phyloP scores from a whole-genome alignment of 2,113 vertebrate genomes.

The Gallinago jamesoni region DNA sequence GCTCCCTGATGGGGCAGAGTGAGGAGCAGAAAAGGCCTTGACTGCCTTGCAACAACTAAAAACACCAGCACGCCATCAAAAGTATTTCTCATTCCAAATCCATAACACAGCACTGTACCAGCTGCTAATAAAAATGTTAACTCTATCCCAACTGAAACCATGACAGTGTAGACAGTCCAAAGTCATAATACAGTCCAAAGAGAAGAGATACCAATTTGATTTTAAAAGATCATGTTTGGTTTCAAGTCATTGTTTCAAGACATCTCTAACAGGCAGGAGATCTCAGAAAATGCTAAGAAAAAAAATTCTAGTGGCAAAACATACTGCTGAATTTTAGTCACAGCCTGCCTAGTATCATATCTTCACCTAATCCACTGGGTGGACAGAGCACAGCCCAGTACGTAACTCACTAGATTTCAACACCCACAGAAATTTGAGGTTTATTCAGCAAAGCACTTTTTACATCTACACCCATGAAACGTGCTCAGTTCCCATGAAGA shows the following conservation, averaged over 20 bases:
- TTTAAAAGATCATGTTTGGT: neutral
- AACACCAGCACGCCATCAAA: neutral
- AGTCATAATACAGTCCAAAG: neutral
- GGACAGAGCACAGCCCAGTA: neutral
- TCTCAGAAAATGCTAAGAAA: neutral
- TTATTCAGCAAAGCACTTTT: neutral
- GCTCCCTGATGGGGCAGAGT: neutral
- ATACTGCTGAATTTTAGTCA: neutral
- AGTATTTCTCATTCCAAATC: neutral
- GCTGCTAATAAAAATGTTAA: neutral
- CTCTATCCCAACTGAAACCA: neutral
- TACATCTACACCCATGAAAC: neutral
- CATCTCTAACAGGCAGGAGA: neutral
- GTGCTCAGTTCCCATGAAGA: neutral
- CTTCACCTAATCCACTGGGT: neutral
- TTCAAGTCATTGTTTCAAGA: neutral
- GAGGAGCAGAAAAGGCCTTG: neutral
- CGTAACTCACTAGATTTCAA: neutral
- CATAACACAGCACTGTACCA: neutral
- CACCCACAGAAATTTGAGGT: neutral
- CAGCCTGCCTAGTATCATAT: neutral
- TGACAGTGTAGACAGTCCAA: neutral
- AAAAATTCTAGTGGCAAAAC: neutral
- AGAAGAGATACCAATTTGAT: neutral
- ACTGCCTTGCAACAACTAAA: neutral